A percentile compares a stretch with the other conserved stretches of the same genome.
phyloP scores from a whole-genome alignment of 53 echinoderm and acorn worm genomes.

The Actinopyga echinites region DNA sequence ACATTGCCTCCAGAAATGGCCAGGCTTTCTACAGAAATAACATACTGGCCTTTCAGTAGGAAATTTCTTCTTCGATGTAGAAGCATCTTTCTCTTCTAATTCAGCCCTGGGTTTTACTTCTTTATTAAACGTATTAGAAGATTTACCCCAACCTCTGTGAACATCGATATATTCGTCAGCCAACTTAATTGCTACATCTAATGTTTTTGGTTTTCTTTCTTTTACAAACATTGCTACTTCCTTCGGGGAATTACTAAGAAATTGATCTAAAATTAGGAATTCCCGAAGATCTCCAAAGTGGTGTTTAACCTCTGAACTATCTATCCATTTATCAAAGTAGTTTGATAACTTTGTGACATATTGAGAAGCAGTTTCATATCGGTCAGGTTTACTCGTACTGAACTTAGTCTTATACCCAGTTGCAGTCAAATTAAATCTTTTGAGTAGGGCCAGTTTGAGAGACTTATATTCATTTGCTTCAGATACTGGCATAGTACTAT shows the following conservation, averaged over 20 bases:
- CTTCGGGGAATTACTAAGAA: no score
- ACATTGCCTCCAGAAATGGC: conserved; percentile 16
- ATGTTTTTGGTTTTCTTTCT: conserved; percentile 33
- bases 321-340: conserved; percentile 40
- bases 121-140: no score
- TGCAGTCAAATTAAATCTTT: conserved; percentile 5
- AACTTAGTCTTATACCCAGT: conserved; percentile 32
- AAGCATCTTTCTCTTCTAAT: no score
- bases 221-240: conserved; percentile 28
- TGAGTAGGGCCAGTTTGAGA: conserved; percentile 19
- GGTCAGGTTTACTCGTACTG: conserved; percentile 14
- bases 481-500: not conserved
- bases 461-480: conserved; percentile 31
- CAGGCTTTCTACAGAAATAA: no score
- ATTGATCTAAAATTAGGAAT: no score
- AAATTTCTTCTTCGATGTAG: no score
- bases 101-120: no score
- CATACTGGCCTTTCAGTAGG: no score
- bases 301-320: not conserved
- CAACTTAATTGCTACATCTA: not conserved
- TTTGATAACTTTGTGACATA: conserved; percentile 13
- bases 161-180: conserved; percentile 37
- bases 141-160: not conserved
- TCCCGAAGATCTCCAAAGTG: no score
- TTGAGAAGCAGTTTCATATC: not conserved